Conservation (phyloP, 1,140 invertebrate species). For the Zelostemma sp. region DNA sequence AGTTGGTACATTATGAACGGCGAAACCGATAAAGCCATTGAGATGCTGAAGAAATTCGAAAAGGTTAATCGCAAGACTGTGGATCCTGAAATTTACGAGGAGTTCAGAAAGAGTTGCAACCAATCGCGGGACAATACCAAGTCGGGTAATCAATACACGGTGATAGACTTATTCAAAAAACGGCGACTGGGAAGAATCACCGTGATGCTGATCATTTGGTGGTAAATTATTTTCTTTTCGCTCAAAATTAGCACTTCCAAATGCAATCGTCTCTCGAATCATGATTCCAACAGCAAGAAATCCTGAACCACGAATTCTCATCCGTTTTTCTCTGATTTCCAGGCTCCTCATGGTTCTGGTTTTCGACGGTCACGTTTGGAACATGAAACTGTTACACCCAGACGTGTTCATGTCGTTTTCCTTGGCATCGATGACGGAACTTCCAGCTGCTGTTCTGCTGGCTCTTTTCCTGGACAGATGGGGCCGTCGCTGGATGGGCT, state of each 20-base stretch:
- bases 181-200: constrained; percentile 81
- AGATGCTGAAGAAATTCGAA: constrained; percentile 85
- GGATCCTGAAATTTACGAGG: constrained; percentile 77
- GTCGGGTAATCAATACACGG: constrained; percentile 78
- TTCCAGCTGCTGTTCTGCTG: constrained; percentile 86
- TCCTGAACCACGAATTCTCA: too few relatives aligned
- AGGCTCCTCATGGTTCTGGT: constrained; percentile 86
- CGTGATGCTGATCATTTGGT: constrained; percentile 81
- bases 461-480: constrained; percentile 84
- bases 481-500: constrained; percentile 88
- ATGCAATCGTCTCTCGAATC: too few relatives aligned
- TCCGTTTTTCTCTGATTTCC: constrained; percentile 16
- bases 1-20: constrained; percentile 86
- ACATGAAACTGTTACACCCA: constrained; percentile 83
- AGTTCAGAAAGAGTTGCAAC: constrained; percentile 79
- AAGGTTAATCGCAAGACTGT: constrained; percentile 82
- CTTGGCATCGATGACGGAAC: constrained; percentile 84
- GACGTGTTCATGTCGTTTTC: constrained; percentile 89
- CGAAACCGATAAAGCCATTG: constrained; percentile 80
- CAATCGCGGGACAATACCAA: constrained; percentile 77
- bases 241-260: too few relatives aligned
- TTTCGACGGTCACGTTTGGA: constrained; percentile 89
- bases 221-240: constrained; percentile 70
- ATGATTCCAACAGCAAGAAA: too few relatives aligned
- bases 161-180: constrained; percentile 82